Percentiles rank a stretch among this genome's conserved stretches.
Conservation (phyloP, 2,113 vertebrate species). For the Oryzias curvinotus region DNA sequence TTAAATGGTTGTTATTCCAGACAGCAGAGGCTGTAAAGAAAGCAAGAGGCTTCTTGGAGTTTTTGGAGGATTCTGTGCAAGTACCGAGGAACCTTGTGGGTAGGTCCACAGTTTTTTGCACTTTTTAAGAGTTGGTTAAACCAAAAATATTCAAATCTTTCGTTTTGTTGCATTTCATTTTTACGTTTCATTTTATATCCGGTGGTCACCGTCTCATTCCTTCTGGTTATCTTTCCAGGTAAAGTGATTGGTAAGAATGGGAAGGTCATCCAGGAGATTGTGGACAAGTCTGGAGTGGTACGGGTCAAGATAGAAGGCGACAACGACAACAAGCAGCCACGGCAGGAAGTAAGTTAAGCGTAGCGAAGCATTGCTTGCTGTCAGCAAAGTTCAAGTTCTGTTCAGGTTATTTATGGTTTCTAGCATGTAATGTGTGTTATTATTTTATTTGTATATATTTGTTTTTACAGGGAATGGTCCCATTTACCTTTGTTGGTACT, state of each 20-base stretch:
- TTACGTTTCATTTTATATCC: background rate
- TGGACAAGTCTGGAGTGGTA: conserved; percentile 92
- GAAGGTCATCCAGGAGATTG: conserved; percentile 92
- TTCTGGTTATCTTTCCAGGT: conserved; percentile 64
- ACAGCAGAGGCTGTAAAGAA: conserved; percentile 85
- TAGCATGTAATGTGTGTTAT: conserved; percentile 46
- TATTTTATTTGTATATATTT: conserved; percentile 46
- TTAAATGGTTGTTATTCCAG: conserved; percentile 59
- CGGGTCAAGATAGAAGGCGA: conserved; percentile 90
- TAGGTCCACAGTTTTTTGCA: conserved; percentile 57
- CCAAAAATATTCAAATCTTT: background rate
- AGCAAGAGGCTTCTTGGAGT: conserved; percentile 86
- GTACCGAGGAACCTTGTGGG: conserved; percentile 88
- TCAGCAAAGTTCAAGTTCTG: background rate
- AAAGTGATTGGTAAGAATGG: conserved; percentile 93
- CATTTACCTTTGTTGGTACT: conserved; percentile 96
- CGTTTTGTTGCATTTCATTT: background rate
- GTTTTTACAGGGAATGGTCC: conserved; percentile 92
- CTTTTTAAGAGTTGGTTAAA: background rate
- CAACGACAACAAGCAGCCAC: conserved; percentile 86
- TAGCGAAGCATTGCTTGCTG: background rate
- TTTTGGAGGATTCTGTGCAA: conserved; percentile 88
- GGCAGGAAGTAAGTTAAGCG: conserved; percentile 82
- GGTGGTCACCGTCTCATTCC: background rate
- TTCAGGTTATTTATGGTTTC: background rate